These are phyloP conservation scores for Mamestra configurata DNA, from an alignment of 1,140 invertebrate species.

Conservation along the genomic window DNA sequence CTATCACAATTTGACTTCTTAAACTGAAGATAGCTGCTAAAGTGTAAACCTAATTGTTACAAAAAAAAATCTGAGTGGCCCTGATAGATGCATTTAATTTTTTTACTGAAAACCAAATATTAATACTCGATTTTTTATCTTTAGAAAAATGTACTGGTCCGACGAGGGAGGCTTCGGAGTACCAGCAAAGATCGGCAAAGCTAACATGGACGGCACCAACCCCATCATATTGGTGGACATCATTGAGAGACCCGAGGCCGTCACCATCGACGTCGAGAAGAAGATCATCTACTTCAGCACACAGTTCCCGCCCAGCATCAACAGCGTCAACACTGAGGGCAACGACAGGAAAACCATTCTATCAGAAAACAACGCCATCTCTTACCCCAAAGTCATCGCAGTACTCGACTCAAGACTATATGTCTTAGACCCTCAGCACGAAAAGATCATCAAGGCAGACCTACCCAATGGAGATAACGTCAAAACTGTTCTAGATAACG, in stretches of 20 bases:
- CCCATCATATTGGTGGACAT: constrained; percentile 91
- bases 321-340: constrained; percentile 93
- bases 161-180: constrained; percentile 98
- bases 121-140: constrained; percentile 62
- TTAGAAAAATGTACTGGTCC: constrained; percentile 97
- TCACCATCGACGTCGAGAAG: constrained; percentile 95
- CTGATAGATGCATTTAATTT: too few species aligned
- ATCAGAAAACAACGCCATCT: constrained; percentile 91
- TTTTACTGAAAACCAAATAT: neutral
- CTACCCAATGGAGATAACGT: constrained; percentile 94
- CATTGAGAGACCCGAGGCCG: constrained; percentile 92
- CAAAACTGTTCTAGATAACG: constrained; percentile 94
- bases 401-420: constrained; percentile 95
- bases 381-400: constrained; percentile 94
- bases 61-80: too few species aligned
- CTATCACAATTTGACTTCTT: neutral
- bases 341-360: constrained; percentile 91
- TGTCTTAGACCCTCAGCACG: constrained; percentile 96
- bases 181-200: constrained; percentile 96
- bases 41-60: too few species aligned
- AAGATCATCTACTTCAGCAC: constrained; percentile 96
- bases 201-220: constrained; percentile 97
- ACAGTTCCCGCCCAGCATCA: constrained; percentile 92
- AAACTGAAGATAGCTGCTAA: too few species aligned
- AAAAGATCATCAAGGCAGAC: constrained; percentile 96